Conservation (phyloP, 2,113 vertebrate genomes). For the Misgurnus anguillicaudatus region DNA sequence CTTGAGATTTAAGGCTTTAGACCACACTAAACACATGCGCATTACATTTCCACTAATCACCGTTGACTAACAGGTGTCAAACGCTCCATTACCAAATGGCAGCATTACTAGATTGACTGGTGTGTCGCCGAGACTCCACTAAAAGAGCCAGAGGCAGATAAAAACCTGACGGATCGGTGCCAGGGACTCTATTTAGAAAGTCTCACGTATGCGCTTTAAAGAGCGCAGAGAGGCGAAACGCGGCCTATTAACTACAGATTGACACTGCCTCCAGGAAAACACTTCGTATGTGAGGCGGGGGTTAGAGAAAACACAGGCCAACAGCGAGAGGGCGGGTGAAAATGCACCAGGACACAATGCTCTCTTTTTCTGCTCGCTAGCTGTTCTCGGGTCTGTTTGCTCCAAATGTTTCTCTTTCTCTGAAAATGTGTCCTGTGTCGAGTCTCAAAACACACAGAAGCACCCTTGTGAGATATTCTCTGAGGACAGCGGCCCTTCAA, state of each 20-base stretch:
- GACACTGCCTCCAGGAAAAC: conserved; percentile 45
- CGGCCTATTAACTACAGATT: conserved; percentile 40
- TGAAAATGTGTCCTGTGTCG: conserved; percentile 24
- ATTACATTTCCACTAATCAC: conserved; percentile 37
- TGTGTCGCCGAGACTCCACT: conserved; percentile 58
- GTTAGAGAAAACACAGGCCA: conserved; percentile 15
- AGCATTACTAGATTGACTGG: conserved; percentile 40
- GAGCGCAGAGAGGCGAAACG: conserved; percentile 55
- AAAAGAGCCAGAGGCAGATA: conserved; percentile 65
- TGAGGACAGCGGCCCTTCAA: conserved; percentile 28
- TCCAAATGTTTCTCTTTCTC: conserved; percentile 40
- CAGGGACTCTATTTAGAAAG: conserved; percentile 57
- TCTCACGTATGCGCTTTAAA: conserved; percentile 67
- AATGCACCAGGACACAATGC: conserved; percentile 23
- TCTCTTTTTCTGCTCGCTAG: conserved; percentile 10
- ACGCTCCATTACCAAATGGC: conserved; percentile 34
- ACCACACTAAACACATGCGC: conserved; percentile 32
- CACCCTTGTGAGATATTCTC: conserved; percentile 14
- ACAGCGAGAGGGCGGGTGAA: background rate
- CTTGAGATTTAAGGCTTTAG: conserved; percentile 18
- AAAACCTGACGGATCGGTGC: conserved; percentile 51
- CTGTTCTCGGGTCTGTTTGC: background rate
- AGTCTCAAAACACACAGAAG: conserved; percentile 38
- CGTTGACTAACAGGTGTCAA: conserved; percentile 46
- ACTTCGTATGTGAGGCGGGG: background rate